phyloP scores from a whole-genome alignment of 2,113 vertebrate genomes.

The Emydura subglobosa region DNA sequence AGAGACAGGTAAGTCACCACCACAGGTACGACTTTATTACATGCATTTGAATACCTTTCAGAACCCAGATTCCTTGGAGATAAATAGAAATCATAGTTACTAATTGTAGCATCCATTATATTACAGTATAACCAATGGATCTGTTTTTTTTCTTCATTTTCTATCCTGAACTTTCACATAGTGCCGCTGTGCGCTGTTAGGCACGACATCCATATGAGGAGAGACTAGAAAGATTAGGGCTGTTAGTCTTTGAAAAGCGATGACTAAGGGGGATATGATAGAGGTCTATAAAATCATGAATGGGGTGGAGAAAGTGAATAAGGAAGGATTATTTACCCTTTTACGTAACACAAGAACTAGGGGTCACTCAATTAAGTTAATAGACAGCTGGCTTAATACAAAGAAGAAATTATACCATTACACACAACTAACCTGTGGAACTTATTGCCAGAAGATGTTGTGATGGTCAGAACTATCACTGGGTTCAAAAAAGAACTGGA shows the following conservation, averaged over 20 bases:
- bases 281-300: neutral
- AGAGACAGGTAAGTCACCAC: conserved; percentile 73
- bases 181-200: neutral
- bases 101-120: neutral
- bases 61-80: conserved; percentile 70
- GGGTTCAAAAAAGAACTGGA: neutral
- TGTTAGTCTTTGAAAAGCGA: neutral
- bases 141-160: neutral
- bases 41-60: conserved; percentile 64
- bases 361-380: neutral
- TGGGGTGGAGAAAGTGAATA: neutral
- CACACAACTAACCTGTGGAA: neutral
- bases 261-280: neutral
- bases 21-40: conserved; percentile 66
- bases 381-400: neutral
- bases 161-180: neutral
- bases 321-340: neutral
- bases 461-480: neutral
- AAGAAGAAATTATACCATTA: neutral
- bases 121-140: neutral
- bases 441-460: neutral
- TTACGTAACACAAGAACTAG: neutral
- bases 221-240: too few species aligned
- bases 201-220: neutral
- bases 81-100: conserved; percentile 74